Evolutionary conservation across 2,113 vertebrate genomes (phyloP), one percentile per base, ranked within the genome.

Genomic region (Lipophrys pholis): DNA sequence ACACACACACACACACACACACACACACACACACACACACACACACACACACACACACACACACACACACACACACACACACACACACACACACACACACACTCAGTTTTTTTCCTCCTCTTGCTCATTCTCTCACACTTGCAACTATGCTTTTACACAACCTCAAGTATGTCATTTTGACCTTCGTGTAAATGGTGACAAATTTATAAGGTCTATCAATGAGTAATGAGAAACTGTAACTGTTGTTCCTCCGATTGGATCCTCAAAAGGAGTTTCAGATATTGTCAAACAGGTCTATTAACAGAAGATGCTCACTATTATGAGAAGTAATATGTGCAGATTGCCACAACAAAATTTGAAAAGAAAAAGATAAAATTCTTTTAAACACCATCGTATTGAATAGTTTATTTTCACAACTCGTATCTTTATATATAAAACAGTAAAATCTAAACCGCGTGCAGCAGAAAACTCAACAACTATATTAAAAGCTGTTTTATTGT

Each of bases 1-100:
- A 45, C 83, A 55, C 43, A 49, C 68, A 69, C 69, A 41, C 6
- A 42, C 41, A 6, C 41, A 42, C 41, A 6, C 41, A 42, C 41
- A 42, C 41, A 42, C 41, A 42, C 41, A 86, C 80, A 82, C 78
- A 39, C 46, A 66, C 41, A 45, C 83, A 78, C 76, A 86, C 78
- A 83, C 78, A 39, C 42, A 66, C 38, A 49, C 84, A 52, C 78
- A 53, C 65, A 17, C 58, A 75, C 83, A 71, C 73, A 43, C 73
- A 45, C 59, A 77, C 76, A 72, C 67, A 63, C 43, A 49, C 68
- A 69, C 69, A 41, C 6, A 42, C 41, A 6, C 41, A 42, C 41
- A 6, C 41, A 42, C 41, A 42, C 41, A 42, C 41, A 42, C 41
- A 86, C 80, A 82, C 78, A 39, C 46, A 66, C 41, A 45, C 83